Evolutionary conservation across 2,888 invertebrate species (phyloP), one percentile per base, ranked within the genome.

Genomic region (Apocheima hispidaria): DNA sequence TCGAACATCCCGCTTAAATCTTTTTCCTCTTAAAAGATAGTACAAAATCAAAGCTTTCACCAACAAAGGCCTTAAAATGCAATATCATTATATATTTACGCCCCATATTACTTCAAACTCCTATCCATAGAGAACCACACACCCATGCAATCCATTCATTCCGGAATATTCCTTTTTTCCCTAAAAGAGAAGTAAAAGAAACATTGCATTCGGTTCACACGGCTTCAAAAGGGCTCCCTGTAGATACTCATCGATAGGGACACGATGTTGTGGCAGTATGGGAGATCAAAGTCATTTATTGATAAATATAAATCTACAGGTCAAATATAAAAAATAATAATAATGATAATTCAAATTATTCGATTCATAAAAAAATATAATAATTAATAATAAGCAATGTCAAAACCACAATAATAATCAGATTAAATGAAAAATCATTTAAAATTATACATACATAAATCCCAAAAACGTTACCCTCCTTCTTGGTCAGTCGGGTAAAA

Each of bases 171-270:
- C 62, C 58, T 63, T 60, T 69, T 50, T 60, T 46, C 60, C 48
- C 65, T 58, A 65, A 58, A 62, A 65, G 60, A 63, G 57, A 61
- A 66, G 66, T 63, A 56, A 65, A 65, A 66, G 63, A 69, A 69
- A 69, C 59, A 69, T 65, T 67, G 53, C 58, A 65, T 60, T 66
- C 63, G 62, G 65, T 63, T 60, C 63, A 54, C 60, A 65, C 64
- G 66, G 59, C 66, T 59, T 65, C 62, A 64, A 69, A 67, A 64
- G 70, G 58, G 55, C 60, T 64, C 63, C 63, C 57, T 58, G 55
- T 63, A 70, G 72, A 73, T 70, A 72, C 67, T 71, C 72, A 74
- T 76, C 77, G 68, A 55, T 63, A 65, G 70, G 59, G 71, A 30
- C 14, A 10, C 40, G 28, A 60, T 53, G 21, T 55, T 33, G 0